These are phyloP conservation scores for Cartodere bifasciata DNA, from an alignment of 2,888 invertebrate species.

Conservation along the genomic window DNA sequence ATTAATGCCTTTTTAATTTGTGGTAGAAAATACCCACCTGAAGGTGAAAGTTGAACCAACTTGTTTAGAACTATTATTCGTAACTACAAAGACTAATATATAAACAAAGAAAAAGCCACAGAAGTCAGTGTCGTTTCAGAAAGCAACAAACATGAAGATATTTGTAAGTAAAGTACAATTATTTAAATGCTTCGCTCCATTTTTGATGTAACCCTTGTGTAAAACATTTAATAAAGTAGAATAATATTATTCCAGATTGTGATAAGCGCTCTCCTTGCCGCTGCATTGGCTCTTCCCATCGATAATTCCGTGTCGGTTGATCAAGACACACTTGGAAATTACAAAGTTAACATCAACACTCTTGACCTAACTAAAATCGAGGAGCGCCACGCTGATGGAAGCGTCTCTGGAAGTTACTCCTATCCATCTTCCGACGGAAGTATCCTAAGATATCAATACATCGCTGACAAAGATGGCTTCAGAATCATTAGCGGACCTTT, in stretches of 20 bases:
- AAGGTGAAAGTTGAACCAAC: too few species aligned
- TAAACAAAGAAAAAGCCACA: too few species aligned
- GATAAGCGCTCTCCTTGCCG: slow-evolving; percentile 1
- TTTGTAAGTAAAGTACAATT: too few species aligned
- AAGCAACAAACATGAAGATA: too few species aligned
- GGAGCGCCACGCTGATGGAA: slow-evolving; percentile 18
- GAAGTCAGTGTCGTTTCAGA: too few species aligned
- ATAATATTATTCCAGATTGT: slow-evolving; percentile 10
- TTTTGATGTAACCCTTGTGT: too few species aligned
- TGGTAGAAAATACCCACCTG: too few species aligned
- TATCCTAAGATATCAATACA: slow-evolving; percentile 14
- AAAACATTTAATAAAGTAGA: too few species aligned
- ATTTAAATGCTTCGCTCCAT: too few species aligned
- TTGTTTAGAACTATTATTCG: too few species aligned
- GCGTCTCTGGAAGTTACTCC: slow-evolving; percentile 18
- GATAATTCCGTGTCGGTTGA: background rate
- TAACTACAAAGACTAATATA: too few species aligned
- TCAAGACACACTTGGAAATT: background rate
- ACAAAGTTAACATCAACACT: slow-evolving; percentile 8
- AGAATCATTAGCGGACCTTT: slow-evolving; percentile 14
- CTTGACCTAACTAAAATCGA: slow-evolving; percentile 12
- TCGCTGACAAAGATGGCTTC: slow-evolving; percentile 17
- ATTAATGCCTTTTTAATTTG: too few species aligned
- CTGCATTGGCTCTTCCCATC: background rate
- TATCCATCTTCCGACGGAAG: slow-evolving; percentile 14